Base-by-base conservation (phyloP, 64 coral and sea anemone species). In the Hydrozoanthus tunicans region DNA sequence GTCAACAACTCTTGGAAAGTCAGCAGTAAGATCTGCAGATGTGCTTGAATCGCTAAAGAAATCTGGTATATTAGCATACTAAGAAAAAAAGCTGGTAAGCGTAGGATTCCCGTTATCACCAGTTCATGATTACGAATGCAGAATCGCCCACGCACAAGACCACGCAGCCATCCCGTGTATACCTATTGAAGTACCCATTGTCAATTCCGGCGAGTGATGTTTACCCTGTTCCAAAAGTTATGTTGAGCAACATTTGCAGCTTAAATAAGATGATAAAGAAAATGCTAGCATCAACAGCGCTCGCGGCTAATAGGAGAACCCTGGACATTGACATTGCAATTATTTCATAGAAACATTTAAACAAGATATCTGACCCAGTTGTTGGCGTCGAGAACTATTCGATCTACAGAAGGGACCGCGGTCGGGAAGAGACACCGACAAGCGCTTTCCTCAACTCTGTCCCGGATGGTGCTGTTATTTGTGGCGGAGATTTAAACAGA, bases 171-270 rank as follows among this genome's bases (percentile, higher is more conserved):
- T 20, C 20, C 20, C 20, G 20, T 20, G 20, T 20, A 20, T 20
- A 20, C 20, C 20, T 20, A 20, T 20, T 20, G 20, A 20, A 20
- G 20, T 20, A 20, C 20, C 20, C 20, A 20, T 20, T 20, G 20
- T 20, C 32, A 43, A 43, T 43, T 43, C 32, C 0, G 32, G 32
- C 81, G 61, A 83, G 58, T 12, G 81, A 83, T 83, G 58, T 83
- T 62, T 88, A n/a, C 25, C 84, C 84, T 88, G 84, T 88, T 88
- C 84, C 84, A 54, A 88, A 88, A 88, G 71, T 32, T 83, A 83
- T 83, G 81, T 83, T 83, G 20, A 83, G 81, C 81, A 83, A 83
- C 59, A 83, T 83, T 83, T 88, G 84, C 54, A 88, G 67, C 66
- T 71, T 88, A 24, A 88, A 88, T 72, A 88, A 88, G 67, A 88